A percentile compares a stretch with the other conserved stretches of the same genome.
phyloP scores from a whole-genome alignment of 2,888 invertebrate genomes.

The Hartigia nigra region DNA sequence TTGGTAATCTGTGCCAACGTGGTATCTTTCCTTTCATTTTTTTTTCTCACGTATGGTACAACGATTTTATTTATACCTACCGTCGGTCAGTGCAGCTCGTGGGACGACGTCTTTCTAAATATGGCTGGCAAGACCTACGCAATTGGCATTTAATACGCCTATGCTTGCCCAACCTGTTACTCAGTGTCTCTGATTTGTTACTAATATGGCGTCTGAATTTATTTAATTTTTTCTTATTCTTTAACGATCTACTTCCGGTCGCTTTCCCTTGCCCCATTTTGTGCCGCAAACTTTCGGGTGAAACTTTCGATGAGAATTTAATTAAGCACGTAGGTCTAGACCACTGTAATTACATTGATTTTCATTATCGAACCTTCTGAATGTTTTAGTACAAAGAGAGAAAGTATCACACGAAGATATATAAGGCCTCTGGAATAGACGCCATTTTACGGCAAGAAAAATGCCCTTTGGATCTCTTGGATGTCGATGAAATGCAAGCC shows the following conservation, averaged over 20 bases:
- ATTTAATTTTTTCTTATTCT: background rate
- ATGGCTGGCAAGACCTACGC: conserved; percentile 61
- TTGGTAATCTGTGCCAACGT: background rate
- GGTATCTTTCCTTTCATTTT: background rate
- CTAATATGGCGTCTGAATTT: background rate
- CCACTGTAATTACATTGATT: background rate
- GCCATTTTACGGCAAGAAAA: conserved; percentile 55
- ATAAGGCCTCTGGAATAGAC: conserved; percentile 47
- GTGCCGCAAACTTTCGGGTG: background rate
- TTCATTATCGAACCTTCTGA: background rate
- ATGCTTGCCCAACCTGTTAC: conserved; percentile 25
- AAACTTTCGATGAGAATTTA: background rate
- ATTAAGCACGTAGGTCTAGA: background rate
- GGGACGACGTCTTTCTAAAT: conserved; percentile 71
- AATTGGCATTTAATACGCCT: conserved; percentile 18
- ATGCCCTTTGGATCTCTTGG: conserved; percentile 47
- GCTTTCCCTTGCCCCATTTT: background rate
- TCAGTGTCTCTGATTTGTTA: background rate
- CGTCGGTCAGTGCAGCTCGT: conserved; percentile 50
- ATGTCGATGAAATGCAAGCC: conserved; percentile 62
- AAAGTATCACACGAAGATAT: conserved; percentile 54
- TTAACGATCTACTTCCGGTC: background rate
- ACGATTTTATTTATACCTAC: background rate
- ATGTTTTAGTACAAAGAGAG: conserved; percentile 54
- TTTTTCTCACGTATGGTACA: background rate